Conservation (phyloP, 2,888 invertebrate genomes). For the Cheilosia grossa region DNA sequence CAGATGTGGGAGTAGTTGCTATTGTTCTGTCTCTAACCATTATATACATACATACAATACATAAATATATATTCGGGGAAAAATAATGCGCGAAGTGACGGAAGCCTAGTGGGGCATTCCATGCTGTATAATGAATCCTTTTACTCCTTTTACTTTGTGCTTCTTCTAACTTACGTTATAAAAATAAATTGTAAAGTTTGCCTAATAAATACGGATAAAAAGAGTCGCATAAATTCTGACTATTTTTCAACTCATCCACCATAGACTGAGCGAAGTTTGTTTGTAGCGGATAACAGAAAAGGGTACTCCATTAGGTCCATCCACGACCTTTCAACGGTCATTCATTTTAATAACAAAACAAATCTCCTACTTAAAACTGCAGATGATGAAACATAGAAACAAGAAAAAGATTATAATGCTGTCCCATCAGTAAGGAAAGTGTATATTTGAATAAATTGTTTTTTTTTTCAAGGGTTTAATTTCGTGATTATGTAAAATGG, state of each 20-base stretch:
- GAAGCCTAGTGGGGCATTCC: constrained; percentile 3
- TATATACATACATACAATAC: too few relatives aligned
- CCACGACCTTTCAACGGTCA: constrained; percentile 54
- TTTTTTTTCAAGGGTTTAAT: constrained; percentile 56
- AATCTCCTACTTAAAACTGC: constrained; percentile 58
- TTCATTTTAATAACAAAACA: constrained; percentile 68
- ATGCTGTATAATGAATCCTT: constrained; percentile 19
- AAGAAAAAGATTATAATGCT: constrained; percentile 57
- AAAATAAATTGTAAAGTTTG: constrained; percentile 67
- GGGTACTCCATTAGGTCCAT: constrained; percentile 45
- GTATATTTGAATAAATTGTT: constrained; percentile 59
- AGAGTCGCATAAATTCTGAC: constrained; percentile 62
- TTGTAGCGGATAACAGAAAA: constrained; percentile 48
- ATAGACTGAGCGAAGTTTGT: constrained; percentile 44
- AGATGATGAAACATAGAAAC: constrained; percentile 61
- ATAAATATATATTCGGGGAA: constrained; percentile 21
- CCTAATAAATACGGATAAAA: constrained; percentile 68
- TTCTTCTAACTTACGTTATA: constrained; percentile 48
- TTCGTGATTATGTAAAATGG: constrained; percentile 65
- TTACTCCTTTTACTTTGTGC: constrained; percentile 34
- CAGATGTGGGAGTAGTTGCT: constrained; percentile 40
- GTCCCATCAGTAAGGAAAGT: constrained; percentile 52
- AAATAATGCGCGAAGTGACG: constrained; percentile 3
- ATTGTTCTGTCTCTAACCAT: constrained; percentile 41
- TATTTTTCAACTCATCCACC: constrained; percentile 46